A percentile compares a stretch with the other conserved stretches of the same genome.
Evolutionary conservation across 2,888 invertebrate species (phyloP).

Genomic region (Nymphalis c-album): DNA sequence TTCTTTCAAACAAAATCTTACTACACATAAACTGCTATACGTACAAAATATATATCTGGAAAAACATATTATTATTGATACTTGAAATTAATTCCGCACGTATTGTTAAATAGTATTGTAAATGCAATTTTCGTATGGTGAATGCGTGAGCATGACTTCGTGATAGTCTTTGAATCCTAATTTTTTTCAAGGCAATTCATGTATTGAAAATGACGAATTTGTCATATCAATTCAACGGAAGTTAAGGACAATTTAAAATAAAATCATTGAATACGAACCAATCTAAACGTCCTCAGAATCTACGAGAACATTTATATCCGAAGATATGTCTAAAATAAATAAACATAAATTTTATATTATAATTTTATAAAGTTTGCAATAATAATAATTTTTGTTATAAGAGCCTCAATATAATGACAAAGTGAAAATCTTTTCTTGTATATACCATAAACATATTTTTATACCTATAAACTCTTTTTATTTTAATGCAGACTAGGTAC

Average conservation of each 20-base stretch:
- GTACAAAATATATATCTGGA: not conserved
- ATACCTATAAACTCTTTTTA: too few species aligned
- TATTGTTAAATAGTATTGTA: not conserved
- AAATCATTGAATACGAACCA: slow-evolving; percentile 23
- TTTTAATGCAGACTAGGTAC: too few species aligned
- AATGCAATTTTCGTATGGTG: slow-evolving; percentile 22
- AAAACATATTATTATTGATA: not conserved
- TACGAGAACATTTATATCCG: not conserved
- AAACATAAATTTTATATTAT: too few species aligned
- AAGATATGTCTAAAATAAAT: not conserved
- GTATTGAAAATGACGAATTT: slow-evolving; percentile 25
- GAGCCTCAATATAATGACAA: too few species aligned
- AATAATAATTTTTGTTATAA: too few species aligned
- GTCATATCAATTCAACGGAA: slow-evolving; percentile 29
- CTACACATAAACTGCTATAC: not conserved
- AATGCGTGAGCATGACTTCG: slow-evolving; percentile 19
- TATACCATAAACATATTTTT: too few species aligned
- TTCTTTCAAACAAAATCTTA: not conserved
- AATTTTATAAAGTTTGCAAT: too few species aligned
- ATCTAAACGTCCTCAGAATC: slow-evolving; percentile 1
- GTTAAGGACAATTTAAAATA: slow-evolving; percentile 13
- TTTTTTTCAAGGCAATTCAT: slow-evolving; percentile 31
- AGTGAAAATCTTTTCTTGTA: too few species aligned
- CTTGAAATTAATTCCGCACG: not conserved
- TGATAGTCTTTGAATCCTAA: slow-evolving; percentile 30